Evolutionary conservation across 2,888 invertebrate genomes (phyloP), one percentile per base, ranked within the genome.

Genomic region (Caenorhabditis japonica): DNA sequence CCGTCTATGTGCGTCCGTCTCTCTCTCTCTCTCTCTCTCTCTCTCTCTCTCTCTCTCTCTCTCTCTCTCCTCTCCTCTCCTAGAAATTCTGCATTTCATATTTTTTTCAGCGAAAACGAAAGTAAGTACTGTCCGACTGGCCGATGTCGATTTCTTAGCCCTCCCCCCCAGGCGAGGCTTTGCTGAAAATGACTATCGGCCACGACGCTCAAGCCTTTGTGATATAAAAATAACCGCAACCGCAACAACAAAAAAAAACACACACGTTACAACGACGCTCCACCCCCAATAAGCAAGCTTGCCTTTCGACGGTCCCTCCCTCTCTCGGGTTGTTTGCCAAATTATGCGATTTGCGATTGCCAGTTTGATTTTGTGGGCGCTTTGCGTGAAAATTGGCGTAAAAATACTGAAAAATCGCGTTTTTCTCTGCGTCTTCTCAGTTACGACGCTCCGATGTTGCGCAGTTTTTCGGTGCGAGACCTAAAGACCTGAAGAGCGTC

Each of bases 131-230:
- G 61, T 52, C 51, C 49, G 60, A 60, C 60, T 60, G 61, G 34
- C 61, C 61, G 61, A 52, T 61, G 23, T 25, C 52, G 61, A 25
- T 61, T 15, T 49, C 61, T 61, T 15, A 12, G 17, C 17, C n/a
- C 1, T 30, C 21, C 49, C 25, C 19, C 36, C 12, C 5, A 33
- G 23, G 21, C 43, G n/a, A n/a, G n/a, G 5, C 17, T 10, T 36
- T 13, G 25, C 51, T 61, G 61, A 49, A 52, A 56, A 46, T 39
- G 34, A 30, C 47, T 33, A 56, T 56, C 64, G 64, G 64, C 64
- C 64, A 55, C 64, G 66, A 56, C 33, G 66, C 66, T 68, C 66
- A 52, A 58, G 66, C 58, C 56, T 68, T 68, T 68, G 66, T 68
- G 66, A 68, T 68, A 68, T 34, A 38, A 46, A 25, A 34, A 27